Conservation (phyloP, 1,140 invertebrate genomes). For the Atta cephalotes region DNA sequence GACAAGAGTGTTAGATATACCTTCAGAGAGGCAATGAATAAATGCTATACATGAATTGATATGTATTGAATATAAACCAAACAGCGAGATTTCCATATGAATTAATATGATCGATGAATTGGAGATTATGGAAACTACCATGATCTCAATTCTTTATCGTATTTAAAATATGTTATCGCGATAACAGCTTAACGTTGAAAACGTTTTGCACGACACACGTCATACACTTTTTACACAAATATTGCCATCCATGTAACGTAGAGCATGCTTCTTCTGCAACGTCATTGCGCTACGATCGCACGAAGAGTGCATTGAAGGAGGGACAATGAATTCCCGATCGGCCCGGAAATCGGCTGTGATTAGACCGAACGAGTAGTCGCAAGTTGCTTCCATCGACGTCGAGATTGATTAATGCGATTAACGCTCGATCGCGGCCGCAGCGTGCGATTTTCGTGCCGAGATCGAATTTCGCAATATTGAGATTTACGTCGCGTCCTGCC, state of each 20-base stretch:
- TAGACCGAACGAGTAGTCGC: constrained; percentile 42
- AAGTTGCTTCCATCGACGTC: constrained; percentile 53
- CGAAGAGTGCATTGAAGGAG: constrained; percentile 9
- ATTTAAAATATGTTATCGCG: constrained; percentile 1
- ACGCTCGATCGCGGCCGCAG: constrained; percentile 33
- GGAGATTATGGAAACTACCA: neutral
- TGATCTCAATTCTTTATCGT: neutral
- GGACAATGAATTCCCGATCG: neutral
- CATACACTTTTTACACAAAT: constrained; percentile 31
- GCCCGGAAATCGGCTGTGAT: constrained; percentile 36
- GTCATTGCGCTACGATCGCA: constrained; percentile 27
- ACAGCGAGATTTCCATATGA: neutral
- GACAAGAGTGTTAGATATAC: neutral
- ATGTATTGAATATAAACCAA: neutral
- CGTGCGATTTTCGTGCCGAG: constrained; percentile 27
- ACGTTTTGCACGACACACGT: constrained; percentile 18
- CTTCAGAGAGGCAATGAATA: neutral
- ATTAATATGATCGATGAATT: constrained; percentile 1
- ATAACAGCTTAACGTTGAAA: neutral
- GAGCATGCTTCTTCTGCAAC: constrained; percentile 40
- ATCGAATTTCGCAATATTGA: constrained; percentile 35
- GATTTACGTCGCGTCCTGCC: constrained; percentile 5
- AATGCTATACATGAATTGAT: neutral
- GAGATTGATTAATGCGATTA: constrained; percentile 51
- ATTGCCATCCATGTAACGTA: constrained; percentile 38